Conservation (phyloP, 2,888 invertebrate genomes). For the Taenaris catops region DNA sequence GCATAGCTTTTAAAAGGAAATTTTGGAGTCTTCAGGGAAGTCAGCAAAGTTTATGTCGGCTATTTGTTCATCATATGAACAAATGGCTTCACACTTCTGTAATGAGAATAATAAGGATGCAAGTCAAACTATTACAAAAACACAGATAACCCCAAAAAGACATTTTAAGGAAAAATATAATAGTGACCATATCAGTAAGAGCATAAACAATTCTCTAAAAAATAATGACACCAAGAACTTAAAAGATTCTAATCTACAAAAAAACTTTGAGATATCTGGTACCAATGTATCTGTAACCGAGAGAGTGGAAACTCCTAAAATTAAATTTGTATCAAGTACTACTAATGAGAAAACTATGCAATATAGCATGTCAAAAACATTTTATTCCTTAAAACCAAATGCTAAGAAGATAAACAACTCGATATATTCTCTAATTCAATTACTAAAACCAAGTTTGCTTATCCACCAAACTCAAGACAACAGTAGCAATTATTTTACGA, state of each 20-base stretch:
- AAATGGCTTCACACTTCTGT: neutral
- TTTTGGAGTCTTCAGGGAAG: too few species aligned
- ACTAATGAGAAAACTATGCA: neutral
- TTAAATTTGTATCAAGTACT: neutral
- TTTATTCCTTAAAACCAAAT: neutral
- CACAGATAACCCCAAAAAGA: too few species aligned
- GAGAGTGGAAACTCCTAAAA: neutral
- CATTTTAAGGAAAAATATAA: too few species aligned
- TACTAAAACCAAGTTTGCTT: conserved; percentile 16
- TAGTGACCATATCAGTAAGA: too few species aligned
- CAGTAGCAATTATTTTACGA: neutral
- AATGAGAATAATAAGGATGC: neutral
- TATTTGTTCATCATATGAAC: too few species aligned
- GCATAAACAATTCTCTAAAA: too few species aligned
- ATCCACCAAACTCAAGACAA: neutral
- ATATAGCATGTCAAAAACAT: conserved; percentile 1
- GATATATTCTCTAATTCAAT: conserved; percentile 12
- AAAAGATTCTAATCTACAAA: neutral
- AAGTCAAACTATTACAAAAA: neutral
- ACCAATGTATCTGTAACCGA: neutral
- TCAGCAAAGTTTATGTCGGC: too few species aligned
- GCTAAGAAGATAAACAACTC: conserved; percentile 7
- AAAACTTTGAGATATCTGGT: neutral
- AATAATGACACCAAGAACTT: too few species aligned
- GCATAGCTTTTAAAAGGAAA: too few species aligned